Percentiles rank a stretch among this genome's conserved stretches.
These are phyloP conservation scores for Lagorchestes hirsutus DNA, from an alignment of 2,797 vertebrate species.

Conservation along the genomic window DNA sequence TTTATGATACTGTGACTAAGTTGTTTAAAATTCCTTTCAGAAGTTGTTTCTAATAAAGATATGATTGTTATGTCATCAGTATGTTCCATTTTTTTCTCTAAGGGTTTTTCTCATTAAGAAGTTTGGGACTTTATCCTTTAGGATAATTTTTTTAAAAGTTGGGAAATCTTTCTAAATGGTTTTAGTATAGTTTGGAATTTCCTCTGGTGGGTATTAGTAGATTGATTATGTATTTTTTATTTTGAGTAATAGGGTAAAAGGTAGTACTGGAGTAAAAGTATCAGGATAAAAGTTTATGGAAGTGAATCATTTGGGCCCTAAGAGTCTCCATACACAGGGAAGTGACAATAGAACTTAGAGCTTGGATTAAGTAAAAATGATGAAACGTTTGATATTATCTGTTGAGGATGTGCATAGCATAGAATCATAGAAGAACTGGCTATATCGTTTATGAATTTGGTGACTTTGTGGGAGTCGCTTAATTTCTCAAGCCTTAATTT, in stretches of 20 bases:
- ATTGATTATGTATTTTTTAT: background rate
- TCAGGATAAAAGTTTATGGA: background rate
- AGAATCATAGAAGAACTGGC: background rate
- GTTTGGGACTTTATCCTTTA: background rate
- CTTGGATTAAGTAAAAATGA: background rate
- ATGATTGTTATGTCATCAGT: background rate
- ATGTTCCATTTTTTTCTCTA: slow-evolving; percentile 16
- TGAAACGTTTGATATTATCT: background rate
- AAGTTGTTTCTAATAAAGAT: slow-evolving; percentile 24
- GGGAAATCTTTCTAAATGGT: background rate
- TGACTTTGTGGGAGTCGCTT: background rate
- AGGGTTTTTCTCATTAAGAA: slow-evolving; percentile 18
- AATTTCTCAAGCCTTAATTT: background rate
- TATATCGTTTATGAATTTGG: background rate
- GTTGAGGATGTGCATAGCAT: background rate
- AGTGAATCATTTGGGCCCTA: background rate
- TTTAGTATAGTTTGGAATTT: slow-evolving; percentile 42
- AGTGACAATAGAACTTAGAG: background rate
- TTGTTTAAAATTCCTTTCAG: slow-evolving; percentile 7
- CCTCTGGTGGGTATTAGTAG: background rate
- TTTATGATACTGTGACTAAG: background rate
- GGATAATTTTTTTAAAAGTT: background rate
- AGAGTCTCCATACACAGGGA: background rate
- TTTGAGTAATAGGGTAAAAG: background rate
- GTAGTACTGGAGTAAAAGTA: background rate